Conservation (phyloP, 1,140 invertebrate species). For the Macrostomum lignano region DNA sequence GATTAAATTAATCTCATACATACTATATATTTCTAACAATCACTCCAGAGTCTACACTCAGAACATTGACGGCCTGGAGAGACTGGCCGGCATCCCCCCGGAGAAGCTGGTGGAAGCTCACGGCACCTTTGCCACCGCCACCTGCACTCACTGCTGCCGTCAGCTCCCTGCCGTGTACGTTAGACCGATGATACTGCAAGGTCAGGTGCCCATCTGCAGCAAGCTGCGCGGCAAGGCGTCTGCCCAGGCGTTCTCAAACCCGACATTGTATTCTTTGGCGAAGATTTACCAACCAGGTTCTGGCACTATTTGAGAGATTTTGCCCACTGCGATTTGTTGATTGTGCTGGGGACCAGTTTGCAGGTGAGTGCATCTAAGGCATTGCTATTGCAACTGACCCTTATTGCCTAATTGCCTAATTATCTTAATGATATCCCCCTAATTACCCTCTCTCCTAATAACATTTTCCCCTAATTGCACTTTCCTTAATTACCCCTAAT, state of each 20-base stretch:
- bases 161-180: conserved; percentile 38
- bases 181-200: conserved; percentile 44
- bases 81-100: conserved; percentile 35
- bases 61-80: conserved; percentile 29
- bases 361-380: conserved; percentile 15
- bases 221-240: no score
- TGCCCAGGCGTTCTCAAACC: conserved; percentile 23
- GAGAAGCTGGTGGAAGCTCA: conserved; percentile 72
- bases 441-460: background rate
- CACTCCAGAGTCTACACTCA: conserved; percentile 28
- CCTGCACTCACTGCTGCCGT: conserved; percentile 48
- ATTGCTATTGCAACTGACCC: no score
- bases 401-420: background rate
- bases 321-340: conserved; percentile 18
- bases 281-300: conserved; percentile 24
- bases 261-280: conserved; percentile 29
- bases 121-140: conserved; percentile 62
- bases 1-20: no score
- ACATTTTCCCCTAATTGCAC: background rate
- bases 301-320: conserved; percentile 23
- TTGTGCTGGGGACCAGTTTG: conserved; percentile 27
- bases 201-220: no score
- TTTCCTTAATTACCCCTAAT: background rate
- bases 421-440: background rate
- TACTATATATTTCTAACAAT: no score